phyloP scores from a whole-genome alignment of 2,113 vertebrate genomes.

The Macaca nemestrina region DNA sequence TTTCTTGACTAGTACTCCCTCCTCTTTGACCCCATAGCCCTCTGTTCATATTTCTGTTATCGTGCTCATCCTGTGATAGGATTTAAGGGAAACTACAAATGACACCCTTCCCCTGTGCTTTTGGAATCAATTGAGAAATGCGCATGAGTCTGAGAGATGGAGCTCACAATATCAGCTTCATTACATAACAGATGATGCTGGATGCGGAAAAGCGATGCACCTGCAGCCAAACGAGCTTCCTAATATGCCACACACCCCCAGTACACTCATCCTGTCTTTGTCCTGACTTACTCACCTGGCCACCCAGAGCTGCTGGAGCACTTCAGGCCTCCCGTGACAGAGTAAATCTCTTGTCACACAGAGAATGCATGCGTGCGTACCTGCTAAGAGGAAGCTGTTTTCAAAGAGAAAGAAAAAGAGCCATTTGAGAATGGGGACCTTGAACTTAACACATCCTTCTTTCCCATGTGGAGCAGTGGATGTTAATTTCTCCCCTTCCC shows the following conservation, averaged over 20 bases:
- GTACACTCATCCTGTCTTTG: no score
- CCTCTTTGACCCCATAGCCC: background rate
- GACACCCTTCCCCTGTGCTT: background rate
- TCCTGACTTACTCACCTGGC: background rate
- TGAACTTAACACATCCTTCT: background rate
- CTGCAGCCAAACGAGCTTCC: background rate
- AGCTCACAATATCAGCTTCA: background rate
- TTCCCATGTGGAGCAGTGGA: background rate
- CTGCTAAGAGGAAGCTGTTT: background rate
- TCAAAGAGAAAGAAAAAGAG: background rate
- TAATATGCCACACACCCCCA: background rate
- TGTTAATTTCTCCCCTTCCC: background rate
- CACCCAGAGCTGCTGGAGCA: background rate
- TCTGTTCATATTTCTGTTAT: background rate
- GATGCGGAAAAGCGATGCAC: background rate
- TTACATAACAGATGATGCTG: background rate
- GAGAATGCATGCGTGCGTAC: accelerated
- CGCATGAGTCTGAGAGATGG: background rate
- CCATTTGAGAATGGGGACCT: background rate
- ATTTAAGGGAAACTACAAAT: background rate
- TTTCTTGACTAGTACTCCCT: background rate
- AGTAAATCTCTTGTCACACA: background rate
- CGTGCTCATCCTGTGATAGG: background rate
- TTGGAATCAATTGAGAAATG: background rate
- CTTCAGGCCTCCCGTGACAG: background rate